Conservation (phyloP, 2,113 vertebrate genomes). For the Nasalis larvatus region DNA sequence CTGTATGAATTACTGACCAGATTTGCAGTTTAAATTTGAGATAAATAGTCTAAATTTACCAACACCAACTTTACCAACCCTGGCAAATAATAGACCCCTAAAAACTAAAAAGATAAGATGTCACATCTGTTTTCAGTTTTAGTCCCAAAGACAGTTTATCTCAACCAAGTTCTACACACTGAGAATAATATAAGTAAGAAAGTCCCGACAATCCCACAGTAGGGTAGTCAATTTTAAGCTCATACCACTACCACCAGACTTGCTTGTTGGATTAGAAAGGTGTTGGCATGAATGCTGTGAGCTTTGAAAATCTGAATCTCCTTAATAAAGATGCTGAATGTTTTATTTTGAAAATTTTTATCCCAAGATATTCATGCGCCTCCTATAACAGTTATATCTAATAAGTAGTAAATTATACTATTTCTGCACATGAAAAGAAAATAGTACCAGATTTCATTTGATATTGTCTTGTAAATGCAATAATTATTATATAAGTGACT, state of each 20-base stretch:
- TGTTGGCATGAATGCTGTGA: neutral
- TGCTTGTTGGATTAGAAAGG: neutral
- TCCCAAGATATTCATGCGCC: neutral
- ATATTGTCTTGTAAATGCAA: conserved; percentile 54
- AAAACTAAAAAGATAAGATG: conserved; percentile 34
- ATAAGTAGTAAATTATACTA: conserved; percentile 38
- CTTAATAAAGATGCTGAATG: neutral
- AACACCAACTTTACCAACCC: conserved; percentile 25
- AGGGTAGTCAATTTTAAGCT: neutral
- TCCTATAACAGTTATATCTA: conserved; percentile 20
- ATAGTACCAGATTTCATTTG: conserved; percentile 31
- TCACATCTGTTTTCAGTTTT: conserved; percentile 40
- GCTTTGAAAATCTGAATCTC: neutral
- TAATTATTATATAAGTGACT: conserved; percentile 55
- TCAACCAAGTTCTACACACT: neutral
- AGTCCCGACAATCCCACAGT: neutral
- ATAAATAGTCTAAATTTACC: conserved; percentile 64
- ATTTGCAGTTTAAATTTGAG: conserved; percentile 64
- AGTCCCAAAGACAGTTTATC: neutral
- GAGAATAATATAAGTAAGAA: neutral
- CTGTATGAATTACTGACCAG: conserved; percentile 47
- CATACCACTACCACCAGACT: neutral
- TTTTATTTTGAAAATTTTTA: conserved; percentile 29
- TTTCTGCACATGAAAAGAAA: conserved; percentile 44
- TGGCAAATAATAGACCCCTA: conserved; percentile 29